A percentile compares a stretch with the other conserved stretches of the same genome.
Conservation (phyloP, 2,888 invertebrate species). For the Heliconius aoede region DNA sequence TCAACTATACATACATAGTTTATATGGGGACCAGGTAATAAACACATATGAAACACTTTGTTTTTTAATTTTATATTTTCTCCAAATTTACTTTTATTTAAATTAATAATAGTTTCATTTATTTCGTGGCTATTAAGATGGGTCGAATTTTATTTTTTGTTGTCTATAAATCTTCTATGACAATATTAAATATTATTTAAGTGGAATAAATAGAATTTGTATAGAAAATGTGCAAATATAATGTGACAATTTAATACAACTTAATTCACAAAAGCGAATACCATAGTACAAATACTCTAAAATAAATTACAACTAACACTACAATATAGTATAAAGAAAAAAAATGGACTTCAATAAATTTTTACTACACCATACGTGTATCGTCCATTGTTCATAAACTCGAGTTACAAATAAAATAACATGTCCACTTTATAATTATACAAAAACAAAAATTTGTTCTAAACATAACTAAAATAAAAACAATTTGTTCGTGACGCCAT, state of each 20-base stretch:
- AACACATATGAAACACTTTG: neutral
- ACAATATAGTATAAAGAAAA: conserved; percentile 26
- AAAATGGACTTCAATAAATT: conserved; percentile 18
- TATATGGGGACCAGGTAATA: too few relatives aligned
- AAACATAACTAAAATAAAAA: conserved; percentile 31
- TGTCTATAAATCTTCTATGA: too few relatives aligned
- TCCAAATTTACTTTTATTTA: too few relatives aligned
- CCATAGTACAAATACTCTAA: conserved; percentile 64
- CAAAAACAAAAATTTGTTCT: conserved; percentile 31
- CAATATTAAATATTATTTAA: neutral
- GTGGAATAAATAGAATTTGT: conserved; percentile 67
- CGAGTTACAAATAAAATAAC: conserved; percentile 34
- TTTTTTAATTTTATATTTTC: neutral
- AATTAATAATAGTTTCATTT: too few relatives aligned
- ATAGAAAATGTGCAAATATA: conserved; percentile 81
- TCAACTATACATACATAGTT: too few relatives aligned
- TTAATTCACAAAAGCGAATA: conserved; percentile 71
- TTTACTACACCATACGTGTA: conserved; percentile 11
- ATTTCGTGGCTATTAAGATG: too few relatives aligned
- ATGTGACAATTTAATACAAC: conserved; percentile 71
- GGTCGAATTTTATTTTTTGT: too few relatives aligned
- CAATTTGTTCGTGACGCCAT: conserved; percentile 35
- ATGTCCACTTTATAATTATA: conserved; percentile 31
- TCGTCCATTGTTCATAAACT: conserved; percentile 29
- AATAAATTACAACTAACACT: conserved; percentile 54